These are phyloP conservation scores for Orthosia cruda DNA, from an alignment of 2,888 invertebrate species.

Conservation along the genomic window DNA sequence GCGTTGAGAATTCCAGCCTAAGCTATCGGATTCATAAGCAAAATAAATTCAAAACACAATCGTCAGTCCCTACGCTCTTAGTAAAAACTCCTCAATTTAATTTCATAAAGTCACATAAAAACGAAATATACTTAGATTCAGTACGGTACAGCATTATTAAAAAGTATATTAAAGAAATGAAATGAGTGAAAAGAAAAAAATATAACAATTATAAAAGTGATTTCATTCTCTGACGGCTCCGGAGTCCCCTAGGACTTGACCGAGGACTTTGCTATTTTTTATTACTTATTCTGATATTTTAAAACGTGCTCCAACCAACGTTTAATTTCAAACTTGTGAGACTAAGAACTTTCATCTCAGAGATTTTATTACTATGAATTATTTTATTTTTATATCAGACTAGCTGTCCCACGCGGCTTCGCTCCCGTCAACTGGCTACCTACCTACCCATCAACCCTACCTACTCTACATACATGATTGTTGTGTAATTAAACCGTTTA, in stretches of 20 bases:
- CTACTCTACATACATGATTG: too few relatives aligned
- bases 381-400: too few relatives aligned
- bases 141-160: constrained; percentile 43
- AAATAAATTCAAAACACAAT: neutral
- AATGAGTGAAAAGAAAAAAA: constrained; percentile 43
- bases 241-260: constrained; percentile 36
- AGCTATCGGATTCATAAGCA: neutral
- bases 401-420: too few relatives aligned
- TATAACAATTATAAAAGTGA: constrained; percentile 60
- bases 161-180: constrained; percentile 51
- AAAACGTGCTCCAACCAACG: constrained; percentile 50
- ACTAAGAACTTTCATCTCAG: constrained; percentile 54
- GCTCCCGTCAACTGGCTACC: too few relatives aligned
- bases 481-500: too few relatives aligned
- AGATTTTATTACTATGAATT: constrained; percentile 62
- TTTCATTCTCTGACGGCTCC: constrained; percentile 53
- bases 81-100: constrained; percentile 4
- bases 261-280: constrained; percentile 50
- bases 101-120: constrained; percentile 39
- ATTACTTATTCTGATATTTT: constrained; percentile 57
- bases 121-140: constrained; percentile 36
- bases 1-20: too few relatives aligned
- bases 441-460: too few relatives aligned
- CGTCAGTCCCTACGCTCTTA: constrained; percentile 1
- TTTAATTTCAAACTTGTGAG: constrained; percentile 66